A percentile compares a stretch with the other conserved stretches of the same genome.
These are phyloP conservation scores for Spea multiplicata DNA, from an alignment of 2,113 vertebrate genomes.

Conservation along the genomic window DNA sequence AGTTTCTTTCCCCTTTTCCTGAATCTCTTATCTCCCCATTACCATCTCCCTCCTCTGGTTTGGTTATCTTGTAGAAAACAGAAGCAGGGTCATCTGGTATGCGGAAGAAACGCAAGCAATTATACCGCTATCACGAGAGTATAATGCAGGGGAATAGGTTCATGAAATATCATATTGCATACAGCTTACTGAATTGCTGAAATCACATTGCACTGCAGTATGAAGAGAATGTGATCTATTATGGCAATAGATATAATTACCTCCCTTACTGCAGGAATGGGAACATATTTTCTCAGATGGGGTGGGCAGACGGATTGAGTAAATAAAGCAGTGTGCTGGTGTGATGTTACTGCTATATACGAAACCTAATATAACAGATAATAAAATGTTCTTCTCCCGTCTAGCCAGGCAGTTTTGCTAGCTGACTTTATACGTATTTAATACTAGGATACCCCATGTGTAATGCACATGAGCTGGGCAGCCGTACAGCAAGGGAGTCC, in stretches of 20 bases:
- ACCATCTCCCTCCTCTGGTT: conserved; percentile 27
- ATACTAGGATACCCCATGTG: too few species aligned
- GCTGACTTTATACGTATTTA: too few species aligned
- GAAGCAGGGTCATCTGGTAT: conserved; percentile 26
- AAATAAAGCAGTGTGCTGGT: conserved; percentile 26
- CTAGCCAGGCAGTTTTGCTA: neutral
- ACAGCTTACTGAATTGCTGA: conserved; percentile 11
- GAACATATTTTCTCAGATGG: conserved; percentile 30
- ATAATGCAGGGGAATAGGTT: conserved; percentile 45
- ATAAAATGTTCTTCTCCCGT: neutral
- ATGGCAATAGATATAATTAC: conserved; percentile 35
- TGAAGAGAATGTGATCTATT: conserved; percentile 37
- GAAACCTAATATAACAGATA: conserved; percentile 8
- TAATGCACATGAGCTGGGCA: too few species aligned
- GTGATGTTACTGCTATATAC: conserved; percentile 5
- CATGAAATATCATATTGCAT: conserved; percentile 38
- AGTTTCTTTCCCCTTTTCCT: neutral
- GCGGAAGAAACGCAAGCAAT: conserved; percentile 42
- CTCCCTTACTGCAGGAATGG: conserved; percentile 28
- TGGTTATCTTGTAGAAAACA: conserved; percentile 35
- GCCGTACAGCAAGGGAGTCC: too few species aligned
- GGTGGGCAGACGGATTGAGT: neutral
- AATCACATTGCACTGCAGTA: conserved; percentile 37
- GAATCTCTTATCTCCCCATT: conserved; percentile 26
- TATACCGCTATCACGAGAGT: conserved; percentile 23